A percentile compares a stretch with the other conserved stretches of the same genome.
These are phyloP conservation scores for Drosophila anomalata DNA, from an alignment of 2,888 invertebrate genomes.

Conservation along the genomic window DNA sequence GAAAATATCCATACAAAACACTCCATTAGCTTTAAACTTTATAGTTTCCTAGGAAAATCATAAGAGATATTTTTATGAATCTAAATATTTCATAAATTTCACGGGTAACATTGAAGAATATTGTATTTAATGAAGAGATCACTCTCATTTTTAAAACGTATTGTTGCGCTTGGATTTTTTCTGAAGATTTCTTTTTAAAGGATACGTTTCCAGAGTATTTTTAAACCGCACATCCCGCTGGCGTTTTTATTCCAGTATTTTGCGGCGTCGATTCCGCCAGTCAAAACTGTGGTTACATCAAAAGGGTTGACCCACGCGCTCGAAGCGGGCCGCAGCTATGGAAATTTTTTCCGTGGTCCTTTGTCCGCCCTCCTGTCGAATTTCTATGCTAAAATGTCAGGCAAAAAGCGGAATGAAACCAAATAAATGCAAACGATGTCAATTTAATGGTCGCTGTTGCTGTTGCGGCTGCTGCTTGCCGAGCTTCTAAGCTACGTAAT, in stretches of 20 bases:
- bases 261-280: conserved; percentile 66
- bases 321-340: conserved; percentile 57
- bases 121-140: too few species aligned
- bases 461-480: conserved; percentile 50
- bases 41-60: too few species aligned
- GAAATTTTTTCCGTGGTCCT: conserved; percentile 60
- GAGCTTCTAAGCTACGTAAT: conserved; percentile 53
- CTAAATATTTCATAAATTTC: too few species aligned
- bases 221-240: conserved; percentile 9
- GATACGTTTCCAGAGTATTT: conserved; percentile 14
- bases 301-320: conserved; percentile 68
- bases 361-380: conserved; percentile 63
- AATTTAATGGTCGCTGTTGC: conserved; percentile 70
- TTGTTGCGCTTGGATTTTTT: background rate
- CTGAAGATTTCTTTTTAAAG: background rate
- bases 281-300: conserved; percentile 73
- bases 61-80: too few species aligned
- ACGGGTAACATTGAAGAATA: too few species aligned
- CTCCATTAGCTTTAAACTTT: too few species aligned
- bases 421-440: conserved; percentile 73
- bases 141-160: too few species aligned
- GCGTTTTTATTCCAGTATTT: conserved; percentile 36
- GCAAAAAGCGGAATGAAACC: conserved; percentile 64
- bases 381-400: conserved; percentile 79
- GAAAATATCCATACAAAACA: too few species aligned